Conservation (phyloP, 2,113 vertebrate species). For the Probosciger aterrimus region DNA sequence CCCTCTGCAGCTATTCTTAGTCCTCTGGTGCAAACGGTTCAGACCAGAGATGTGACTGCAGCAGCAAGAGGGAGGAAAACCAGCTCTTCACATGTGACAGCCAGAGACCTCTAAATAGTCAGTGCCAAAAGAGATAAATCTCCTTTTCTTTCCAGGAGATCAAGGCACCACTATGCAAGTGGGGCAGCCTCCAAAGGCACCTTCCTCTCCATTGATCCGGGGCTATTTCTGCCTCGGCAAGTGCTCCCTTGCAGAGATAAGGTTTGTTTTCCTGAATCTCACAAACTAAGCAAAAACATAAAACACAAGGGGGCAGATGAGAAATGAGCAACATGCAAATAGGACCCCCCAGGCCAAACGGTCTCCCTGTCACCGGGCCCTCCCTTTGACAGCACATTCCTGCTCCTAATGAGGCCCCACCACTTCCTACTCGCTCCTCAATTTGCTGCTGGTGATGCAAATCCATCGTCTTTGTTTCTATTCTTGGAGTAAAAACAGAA, state of each 20-base stretch:
- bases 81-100: not conserved
- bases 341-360: constrained; percentile 17
- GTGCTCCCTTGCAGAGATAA: not conserved
- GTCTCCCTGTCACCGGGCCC: not conserved
- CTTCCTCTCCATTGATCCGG: not conserved
- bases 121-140: not conserved
- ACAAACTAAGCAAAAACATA: not conserved
- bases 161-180: not conserved
- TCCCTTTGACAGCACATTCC: constrained; percentile 44
- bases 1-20: not conserved
- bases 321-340: constrained; percentile 34
- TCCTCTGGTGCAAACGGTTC: not conserved
- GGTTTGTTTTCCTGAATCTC: not conserved
- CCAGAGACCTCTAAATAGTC: not conserved
- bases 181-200: not conserved
- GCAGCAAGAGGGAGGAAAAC: not conserved
- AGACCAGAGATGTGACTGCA: not conserved
- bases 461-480: constrained; percentile 59
- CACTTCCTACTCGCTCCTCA: constrained; percentile 50
- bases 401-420: constrained; percentile 29
- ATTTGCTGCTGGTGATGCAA: constrained; percentile 59
- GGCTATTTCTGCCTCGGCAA: not conserved
- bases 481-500: constrained; percentile 51
- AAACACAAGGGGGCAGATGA: not conserved
- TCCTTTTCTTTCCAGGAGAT: not conserved